Conservation (phyloP, 1,140 invertebrate species). For the Elymnias hypermnestra region DNA sequence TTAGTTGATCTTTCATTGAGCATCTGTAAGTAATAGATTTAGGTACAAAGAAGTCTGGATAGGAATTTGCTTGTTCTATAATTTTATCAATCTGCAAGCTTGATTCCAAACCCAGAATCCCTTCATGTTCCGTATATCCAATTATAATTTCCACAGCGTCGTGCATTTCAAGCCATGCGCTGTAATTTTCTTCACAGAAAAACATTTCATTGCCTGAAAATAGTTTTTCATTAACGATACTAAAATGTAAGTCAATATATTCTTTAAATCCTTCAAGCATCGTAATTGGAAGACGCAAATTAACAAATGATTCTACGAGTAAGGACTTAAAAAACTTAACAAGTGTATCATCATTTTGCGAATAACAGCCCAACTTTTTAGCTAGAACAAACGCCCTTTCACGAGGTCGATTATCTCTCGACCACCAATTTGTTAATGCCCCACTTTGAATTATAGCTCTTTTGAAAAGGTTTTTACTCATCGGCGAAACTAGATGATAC, state of each 20-base stretch:
- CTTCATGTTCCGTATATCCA: conserved; percentile 40
- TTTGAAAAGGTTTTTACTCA: conserved; percentile 51
- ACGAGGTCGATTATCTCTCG: conserved; percentile 13
- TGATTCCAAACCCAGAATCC: conserved; percentile 19
- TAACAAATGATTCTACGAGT: conserved; percentile 23
- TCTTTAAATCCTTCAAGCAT: conserved; percentile 13
- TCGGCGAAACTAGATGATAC: conserved; percentile 60
- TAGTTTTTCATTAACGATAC: conserved; percentile 33
- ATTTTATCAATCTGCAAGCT: conserved; percentile 11
- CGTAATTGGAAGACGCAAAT: conserved; percentile 13
- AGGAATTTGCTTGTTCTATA: conserved; percentile 24
- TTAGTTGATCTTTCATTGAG: conserved; percentile 20
- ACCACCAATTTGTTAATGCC: conserved; percentile 19
- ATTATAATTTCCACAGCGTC: conserved; percentile 41
- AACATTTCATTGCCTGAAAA: conserved; percentile 34
- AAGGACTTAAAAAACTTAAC: conserved; percentile 29
- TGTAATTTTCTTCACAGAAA: conserved; percentile 21
- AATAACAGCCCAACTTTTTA: conserved; percentile 29
- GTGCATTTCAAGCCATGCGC: conserved; percentile 28
- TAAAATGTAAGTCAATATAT: conserved; percentile 9
- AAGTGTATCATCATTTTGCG: conserved; percentile 25
- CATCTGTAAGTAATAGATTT: conserved; percentile 14
- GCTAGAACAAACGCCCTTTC: conserved; percentile 33
- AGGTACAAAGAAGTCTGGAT: conserved; percentile 34
- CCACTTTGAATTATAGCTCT: conserved; percentile 40